A percentile compares a stretch with the other conserved stretches of the same genome.
phyloP scores from a whole-genome alignment of 2,113 vertebrate genomes.

The Eulemur rufifrons region DNA sequence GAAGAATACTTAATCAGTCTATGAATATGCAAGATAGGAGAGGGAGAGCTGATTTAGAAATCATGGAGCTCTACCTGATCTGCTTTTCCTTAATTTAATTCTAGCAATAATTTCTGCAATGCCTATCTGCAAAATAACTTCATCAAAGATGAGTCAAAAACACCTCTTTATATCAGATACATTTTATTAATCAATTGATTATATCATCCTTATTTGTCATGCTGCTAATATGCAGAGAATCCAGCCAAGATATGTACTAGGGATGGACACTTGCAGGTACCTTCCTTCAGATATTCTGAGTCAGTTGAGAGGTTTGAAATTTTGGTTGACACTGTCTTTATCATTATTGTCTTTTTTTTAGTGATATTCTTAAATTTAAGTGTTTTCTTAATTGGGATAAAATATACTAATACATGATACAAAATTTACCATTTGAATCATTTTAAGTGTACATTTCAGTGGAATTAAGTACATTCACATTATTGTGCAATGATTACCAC shows the following conservation, averaged over 20 bases:
- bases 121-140: neutral
- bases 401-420: neutral
- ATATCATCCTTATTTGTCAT: neutral
- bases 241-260: neutral
- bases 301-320: neutral
- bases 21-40: neutral
- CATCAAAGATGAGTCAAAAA: neutral
- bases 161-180: neutral
- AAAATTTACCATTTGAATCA: neutral
- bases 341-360: neutral
- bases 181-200: neutral
- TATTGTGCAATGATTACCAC: neutral
- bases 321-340: neutral
- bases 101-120: neutral
- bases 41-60: neutral
- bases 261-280: rapidly evolving
- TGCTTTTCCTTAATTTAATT: neutral
- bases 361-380: neutral
- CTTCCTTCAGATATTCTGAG: neutral
- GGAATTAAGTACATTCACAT: neutral
- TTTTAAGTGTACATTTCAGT: neutral
- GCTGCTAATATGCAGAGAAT: neutral
- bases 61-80: neutral
- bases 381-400: neutral
- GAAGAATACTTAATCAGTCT: neutral